phyloP scores from a whole-genome alignment of 1,140 invertebrate species.

The Drosophila obscura region DNA sequence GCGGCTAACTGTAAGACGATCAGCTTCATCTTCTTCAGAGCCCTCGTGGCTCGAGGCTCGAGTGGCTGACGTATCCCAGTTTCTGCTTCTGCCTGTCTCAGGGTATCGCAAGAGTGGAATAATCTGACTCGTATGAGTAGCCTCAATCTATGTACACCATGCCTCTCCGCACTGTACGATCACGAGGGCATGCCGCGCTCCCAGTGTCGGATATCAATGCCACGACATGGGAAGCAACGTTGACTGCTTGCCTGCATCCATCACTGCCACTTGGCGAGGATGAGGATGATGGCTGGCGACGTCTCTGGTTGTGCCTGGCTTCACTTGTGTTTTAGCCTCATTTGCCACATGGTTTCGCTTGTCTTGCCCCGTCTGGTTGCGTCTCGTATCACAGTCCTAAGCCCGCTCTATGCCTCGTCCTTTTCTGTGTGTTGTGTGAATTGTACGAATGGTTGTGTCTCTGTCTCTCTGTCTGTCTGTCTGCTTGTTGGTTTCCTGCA shows the following conservation, averaged over 20 bases:
- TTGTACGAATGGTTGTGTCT: constrained; percentile 13
- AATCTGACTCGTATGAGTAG: too few relatives aligned
- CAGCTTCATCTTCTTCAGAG: too few relatives aligned
- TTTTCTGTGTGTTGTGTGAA: background rate
- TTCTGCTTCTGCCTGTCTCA: too few relatives aligned
- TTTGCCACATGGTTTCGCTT: constrained; percentile 71
- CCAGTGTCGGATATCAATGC: constrained; percentile 14
- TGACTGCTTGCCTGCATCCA: constrained; percentile 44
- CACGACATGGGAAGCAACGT: constrained; percentile 17
- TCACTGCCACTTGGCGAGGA: constrained; percentile 51
- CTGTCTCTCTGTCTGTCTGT: background rate
- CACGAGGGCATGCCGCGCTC: background rate
- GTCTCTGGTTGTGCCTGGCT: constrained; percentile 32
- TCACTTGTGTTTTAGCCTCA: constrained; percentile 70
- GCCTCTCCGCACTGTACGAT: too few relatives aligned
- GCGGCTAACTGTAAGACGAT: too few relatives aligned
- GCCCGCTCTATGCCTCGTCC: too few relatives aligned
- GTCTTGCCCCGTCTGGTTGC: constrained; percentile 13
- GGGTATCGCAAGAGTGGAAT: too few relatives aligned
- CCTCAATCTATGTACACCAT: too few relatives aligned
- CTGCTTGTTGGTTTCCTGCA: constrained; percentile 47
- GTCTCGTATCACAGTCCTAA: background rate
- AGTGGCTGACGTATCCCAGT: too few relatives aligned
- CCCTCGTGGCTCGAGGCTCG: too few relatives aligned
- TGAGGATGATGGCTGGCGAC: constrained; percentile 2